Base-by-base conservation (phyloP, 1,140 invertebrate genomes). In the Drosophila azteca region DNA sequence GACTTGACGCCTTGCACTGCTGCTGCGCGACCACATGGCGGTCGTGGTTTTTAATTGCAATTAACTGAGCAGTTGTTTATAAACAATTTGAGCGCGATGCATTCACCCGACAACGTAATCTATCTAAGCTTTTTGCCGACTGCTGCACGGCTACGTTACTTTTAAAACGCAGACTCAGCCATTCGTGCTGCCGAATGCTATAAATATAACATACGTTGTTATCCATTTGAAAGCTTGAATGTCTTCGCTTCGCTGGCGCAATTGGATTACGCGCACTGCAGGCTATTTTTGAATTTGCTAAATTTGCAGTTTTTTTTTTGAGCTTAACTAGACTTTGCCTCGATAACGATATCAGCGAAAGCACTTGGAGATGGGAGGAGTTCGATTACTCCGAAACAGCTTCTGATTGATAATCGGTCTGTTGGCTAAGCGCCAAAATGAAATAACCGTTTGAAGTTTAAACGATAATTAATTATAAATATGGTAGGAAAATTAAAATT, bases 11-110 rank as follows among this genome's bases (percentile, higher is more conserved):
- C 17, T 51, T 15, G 35, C 43, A 45, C 55, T 81, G 24, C 54
- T 73, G 24, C 44, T 51, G 26, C 69, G 35, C 6, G 63, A 65
- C 57, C 55, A 74, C 81, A 85, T 85, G 53, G 3, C 26, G 60
- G 22, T 74, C 24, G 53, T 20, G 54, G 46, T 39, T 13, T 39
- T 13, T 5, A 39, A 39, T 13, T 39, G 35, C 11, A 39, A 39
- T 39, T 39, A 39, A 39, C 68, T 87, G 61, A 54, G 31, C 44
- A 9, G 69, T 68, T 68, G 65, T 68, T 68, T 68, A 68, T 68
- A 68, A 69, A 69, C 66, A 58, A 69, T 26, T 50, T 39, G 11
- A 39, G 44, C 26, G 24, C 55, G 35, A 57, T 26, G 35, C 24
- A 11, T 44, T 68, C 24, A 44, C 15, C 15, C 17, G 26, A 26